Evolutionary conservation across 1,140 invertebrate genomes (phyloP), one percentile per base, ranked within the genome.

Genomic region (Laodelphax striatellus): DNA sequence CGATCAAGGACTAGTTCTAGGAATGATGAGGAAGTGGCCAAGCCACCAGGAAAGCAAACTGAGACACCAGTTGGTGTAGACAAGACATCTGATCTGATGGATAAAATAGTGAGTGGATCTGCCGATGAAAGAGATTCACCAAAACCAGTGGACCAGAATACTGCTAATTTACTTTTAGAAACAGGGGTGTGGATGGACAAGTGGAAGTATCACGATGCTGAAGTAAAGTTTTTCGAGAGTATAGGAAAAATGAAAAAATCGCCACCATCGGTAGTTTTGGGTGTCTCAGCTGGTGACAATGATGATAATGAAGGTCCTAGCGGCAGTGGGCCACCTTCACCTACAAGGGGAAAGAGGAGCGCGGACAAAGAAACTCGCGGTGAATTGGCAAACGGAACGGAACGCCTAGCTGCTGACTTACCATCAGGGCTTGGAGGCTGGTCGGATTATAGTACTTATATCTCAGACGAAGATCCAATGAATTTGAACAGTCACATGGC

Each of bases 391-490:
- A 42, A 24, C 44, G 77, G 78, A 50, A 86, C 84, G 1, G 81
- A 85, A 69, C 82, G 83, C 65, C 77, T 85, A 65, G 79, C 82
- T 56, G 81, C 85, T 63, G 83, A 87, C 74, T 75, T 90, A 52
- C 86, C 87, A 5, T 84, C 85, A 60, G 86, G 87, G 54, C 81
- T 89, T 63, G 84, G 85, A 73, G 86, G 85, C 67, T 91, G 88
- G 87, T 82, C 81, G 70, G 88, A 90, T 71, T 80, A 88, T 70
- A 90, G 86, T 72, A 90, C 88, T 53, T 90, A 90, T 70, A 73
- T 90, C 34, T 60, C 59, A 54, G 34, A 55, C 28, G 53, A 60
- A 44, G 52, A 65, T 79, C 79, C 65, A 64, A 73, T 59, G 80
- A 13, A 50, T 50, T 19, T 50, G 46, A 50, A 50, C 16, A 50